These are phyloP conservation scores for Drosophila baimaii DNA, from an alignment of 1,140 invertebrate species.

Conservation along the genomic window DNA sequence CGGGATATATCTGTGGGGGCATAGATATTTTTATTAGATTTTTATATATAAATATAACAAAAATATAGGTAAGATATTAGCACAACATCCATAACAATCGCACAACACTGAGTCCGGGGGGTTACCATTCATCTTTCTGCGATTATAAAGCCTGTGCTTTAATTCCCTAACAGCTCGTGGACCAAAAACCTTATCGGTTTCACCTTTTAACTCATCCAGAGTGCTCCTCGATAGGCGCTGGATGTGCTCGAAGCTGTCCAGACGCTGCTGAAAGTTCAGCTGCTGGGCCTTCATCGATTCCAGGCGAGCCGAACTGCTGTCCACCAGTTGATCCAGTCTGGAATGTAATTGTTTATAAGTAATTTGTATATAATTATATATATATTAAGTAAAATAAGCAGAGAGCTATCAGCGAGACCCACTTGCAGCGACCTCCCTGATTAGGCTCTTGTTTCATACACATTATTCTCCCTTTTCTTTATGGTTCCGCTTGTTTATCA, in stretches of 20 bases:
- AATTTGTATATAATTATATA: neutral
- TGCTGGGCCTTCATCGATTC: slow-evolving; percentile 74
- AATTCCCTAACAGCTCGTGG: slow-evolving; percentile 46
- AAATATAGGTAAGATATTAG: no score
- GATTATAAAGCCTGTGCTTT: slow-evolving; percentile 61
- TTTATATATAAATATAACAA: neutral
- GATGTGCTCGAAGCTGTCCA: slow-evolving; percentile 73
- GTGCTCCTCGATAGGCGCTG: slow-evolving; percentile 60
- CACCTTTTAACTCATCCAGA: slow-evolving; percentile 79
- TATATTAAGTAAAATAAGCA: neutral
- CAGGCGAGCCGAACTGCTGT: slow-evolving; percentile 61
- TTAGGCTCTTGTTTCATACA: slow-evolving; percentile 6
- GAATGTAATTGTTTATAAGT: neutral
- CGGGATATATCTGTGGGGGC: slow-evolving; percentile 47
- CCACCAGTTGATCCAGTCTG: slow-evolving; percentile 64
- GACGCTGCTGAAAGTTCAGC: slow-evolving; percentile 61
- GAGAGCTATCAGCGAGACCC: neutral
- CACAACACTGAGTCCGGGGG: slow-evolving; percentile 28
- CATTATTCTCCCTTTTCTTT: neutral
- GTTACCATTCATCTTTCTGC: slow-evolving; percentile 57
- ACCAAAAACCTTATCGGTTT: slow-evolving; percentile 55
- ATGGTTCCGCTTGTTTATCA: slow-evolving; percentile 6
- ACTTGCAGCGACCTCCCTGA: slow-evolving; percentile 9
- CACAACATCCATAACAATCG: slow-evolving; percentile 28
- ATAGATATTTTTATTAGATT: no score